These are phyloP conservation scores for Pediacus dermestoides DNA, from an alignment of 2,888 invertebrate genomes.

Conservation along the genomic window DNA sequence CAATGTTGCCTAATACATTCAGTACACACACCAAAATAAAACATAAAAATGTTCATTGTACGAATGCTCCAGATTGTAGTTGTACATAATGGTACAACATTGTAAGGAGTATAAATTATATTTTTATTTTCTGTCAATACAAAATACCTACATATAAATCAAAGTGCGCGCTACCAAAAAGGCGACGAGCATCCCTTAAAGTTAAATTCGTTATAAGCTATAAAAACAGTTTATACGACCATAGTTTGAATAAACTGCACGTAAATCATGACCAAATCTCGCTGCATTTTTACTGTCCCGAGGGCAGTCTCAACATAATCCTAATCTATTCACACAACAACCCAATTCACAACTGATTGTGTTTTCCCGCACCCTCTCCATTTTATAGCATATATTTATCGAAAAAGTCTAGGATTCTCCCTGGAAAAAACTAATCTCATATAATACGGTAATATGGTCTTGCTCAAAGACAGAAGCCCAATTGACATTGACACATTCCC, in stretches of 20 bases:
- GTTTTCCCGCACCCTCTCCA: no score
- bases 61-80: no score
- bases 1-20: no score
- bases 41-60: constrained; percentile 25
- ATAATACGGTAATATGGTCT: constrained; percentile 25
- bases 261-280: constrained; percentile 34
- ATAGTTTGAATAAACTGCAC: constrained; percentile 38
- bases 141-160: constrained; percentile 3
- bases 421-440: no score
- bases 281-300: constrained; percentile 39
- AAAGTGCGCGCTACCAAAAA: constrained; percentile 9
- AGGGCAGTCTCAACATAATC: constrained; percentile 37
- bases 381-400: no score
- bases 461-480: constrained; percentile 27
- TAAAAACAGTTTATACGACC: constrained; percentile 41
- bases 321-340: constrained; percentile 43
- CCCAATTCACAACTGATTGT: no score
- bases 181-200: constrained; percentile 14
- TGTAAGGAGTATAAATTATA: constrained; percentile 20
- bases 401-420: no score
- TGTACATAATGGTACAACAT: no score
- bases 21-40: no score
- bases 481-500: constrained; percentile 36
- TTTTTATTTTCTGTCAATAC: constrained; percentile 20
- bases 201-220: no score